These are phyloP conservation scores for Mallotus villosus DNA, from an alignment of 2,797 vertebrate species.

Conservation along the genomic window DNA sequence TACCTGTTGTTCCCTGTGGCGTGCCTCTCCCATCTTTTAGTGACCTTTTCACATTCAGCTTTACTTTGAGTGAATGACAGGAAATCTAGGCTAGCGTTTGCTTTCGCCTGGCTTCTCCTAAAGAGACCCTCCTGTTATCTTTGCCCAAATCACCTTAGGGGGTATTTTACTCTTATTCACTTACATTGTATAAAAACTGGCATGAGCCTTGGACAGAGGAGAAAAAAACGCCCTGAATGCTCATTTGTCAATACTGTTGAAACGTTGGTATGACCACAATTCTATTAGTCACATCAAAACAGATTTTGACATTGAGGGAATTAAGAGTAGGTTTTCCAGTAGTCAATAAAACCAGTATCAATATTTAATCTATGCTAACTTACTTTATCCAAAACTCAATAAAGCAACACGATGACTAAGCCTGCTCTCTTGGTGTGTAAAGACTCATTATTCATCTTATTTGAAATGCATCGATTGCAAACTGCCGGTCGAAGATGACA, in stretches of 20 bases:
- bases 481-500: not conserved
- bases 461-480: not conserved
- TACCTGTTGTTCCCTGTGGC: not conserved
- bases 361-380: not conserved
- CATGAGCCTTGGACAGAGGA: not conserved
- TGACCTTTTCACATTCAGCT: constrained; percentile 13
- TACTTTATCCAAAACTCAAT: not conserved
- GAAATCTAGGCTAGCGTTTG: constrained; percentile 11
- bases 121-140: not conserved
- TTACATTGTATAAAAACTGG: not conserved
- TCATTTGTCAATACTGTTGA: no score
- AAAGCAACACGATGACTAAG: not conserved
- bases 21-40: not conserved
- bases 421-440: not conserved
- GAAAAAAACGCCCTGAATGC: not conserved
- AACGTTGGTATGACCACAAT: no score
- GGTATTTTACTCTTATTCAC: not conserved
- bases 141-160: not conserved
- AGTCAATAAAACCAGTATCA: no score
- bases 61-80: not conserved
- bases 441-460: not conserved
- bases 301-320: no score
- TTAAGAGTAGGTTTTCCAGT: no score
- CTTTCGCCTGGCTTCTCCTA: not conserved
- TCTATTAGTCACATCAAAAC: no score